Percentiles rank a stretch among this genome's conserved stretches.
Evolutionary conservation across 2,113 vertebrate genomes (phyloP).

Genomic region (Nansenia antarctica): DNA sequence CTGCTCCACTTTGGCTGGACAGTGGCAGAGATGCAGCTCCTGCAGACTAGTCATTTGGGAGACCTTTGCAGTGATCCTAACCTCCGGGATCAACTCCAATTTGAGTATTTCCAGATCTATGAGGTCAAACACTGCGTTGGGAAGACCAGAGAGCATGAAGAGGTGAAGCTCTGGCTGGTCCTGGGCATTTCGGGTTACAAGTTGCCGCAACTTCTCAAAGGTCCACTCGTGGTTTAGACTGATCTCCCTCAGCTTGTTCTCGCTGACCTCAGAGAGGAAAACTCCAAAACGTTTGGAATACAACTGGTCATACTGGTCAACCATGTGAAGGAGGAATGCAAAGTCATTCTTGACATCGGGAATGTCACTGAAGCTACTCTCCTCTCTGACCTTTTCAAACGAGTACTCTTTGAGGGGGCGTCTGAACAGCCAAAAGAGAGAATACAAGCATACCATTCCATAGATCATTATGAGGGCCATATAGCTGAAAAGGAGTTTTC

Average conservation of each 20-base stretch:
- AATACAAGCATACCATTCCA: constrained; percentile 92
- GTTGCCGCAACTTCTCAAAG: constrained; percentile 91
- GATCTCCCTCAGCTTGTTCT: constrained; percentile 96
- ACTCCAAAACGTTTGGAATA: constrained; percentile 96
- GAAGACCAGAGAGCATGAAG: constrained; percentile 93
- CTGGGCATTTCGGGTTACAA: constrained; percentile 86
- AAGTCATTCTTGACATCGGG: constrained; percentile 98
- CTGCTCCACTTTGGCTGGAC: constrained; percentile 94
- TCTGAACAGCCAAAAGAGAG: constrained; percentile 94
- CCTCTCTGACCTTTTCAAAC: constrained; percentile 95
- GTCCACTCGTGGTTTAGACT: constrained; percentile 98
- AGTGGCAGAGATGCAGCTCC: constrained; percentile 94
- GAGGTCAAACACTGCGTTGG: constrained; percentile 92
- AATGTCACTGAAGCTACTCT: constrained; percentile 98
- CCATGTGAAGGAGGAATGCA: constrained; percentile 97
- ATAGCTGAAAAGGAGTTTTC: constrained; percentile 92
- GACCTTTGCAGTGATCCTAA: constrained; percentile 91
- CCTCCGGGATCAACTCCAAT: constrained; percentile 94
- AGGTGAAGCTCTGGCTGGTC: constrained; percentile 93
- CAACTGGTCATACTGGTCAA: constrained; percentile 95
- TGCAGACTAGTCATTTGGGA: constrained; percentile 95
- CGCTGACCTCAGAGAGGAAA: constrained; percentile 95
- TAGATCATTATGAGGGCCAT: constrained; percentile 94
- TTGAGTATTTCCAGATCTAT: constrained; percentile 92
- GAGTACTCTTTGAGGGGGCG: constrained; percentile 96